Base-by-base conservation (phyloP, 2,797 vertebrate species). In the Cyclura pinguis region DNA sequence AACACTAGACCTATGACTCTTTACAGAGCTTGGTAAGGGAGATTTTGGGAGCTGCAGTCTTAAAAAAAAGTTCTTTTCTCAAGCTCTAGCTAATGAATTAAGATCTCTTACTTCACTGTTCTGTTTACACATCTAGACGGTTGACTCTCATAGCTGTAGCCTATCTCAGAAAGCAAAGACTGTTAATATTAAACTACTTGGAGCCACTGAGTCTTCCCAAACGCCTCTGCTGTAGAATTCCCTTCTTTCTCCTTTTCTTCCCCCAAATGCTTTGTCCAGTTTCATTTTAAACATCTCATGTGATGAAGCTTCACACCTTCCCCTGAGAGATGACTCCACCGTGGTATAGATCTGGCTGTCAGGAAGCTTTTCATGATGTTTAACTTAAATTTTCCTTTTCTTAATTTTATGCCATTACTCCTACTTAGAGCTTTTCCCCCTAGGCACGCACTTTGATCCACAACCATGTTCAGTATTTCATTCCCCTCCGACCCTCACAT, bases 91-190 rank as follows among this genome's bases (percentile, higher is more conserved):
- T 64, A 64, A 64, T 67, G 24, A 24, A 27, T 27, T 93, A 81
- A 93, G 91, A 93, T 38, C 92, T 91, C 88, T 93, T 94, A 94
- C 96, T 96, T 91, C 91, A 78, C 10, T 90, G 38, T 74, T 93
- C 91, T 95, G 95, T 91, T 93, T 94, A 93, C 93, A 93, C 94
- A 89, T 95, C 89, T 84, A 92, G 92, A 92, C 85, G 92, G 94
- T 92, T 93, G 93, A 92, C 92, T 94, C 94, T 92, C 92, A 91
- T 62, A 94, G 89, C 76, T 89, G 83, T 55, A 82, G 92, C 69
- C 93, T 89, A 90, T 52, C 47, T 87, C 74, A 83, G 90, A 94
- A 81, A 29, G 0, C 24, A 6, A 82, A 89, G 13, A 55, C 64
- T 69, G 81, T 22, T 52, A 42, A 67, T 81, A 86, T 82, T 29